Evolutionary conservation across 2,113 vertebrate genomes (phyloP).

Genomic region (Irena cyanogastra): DNA sequence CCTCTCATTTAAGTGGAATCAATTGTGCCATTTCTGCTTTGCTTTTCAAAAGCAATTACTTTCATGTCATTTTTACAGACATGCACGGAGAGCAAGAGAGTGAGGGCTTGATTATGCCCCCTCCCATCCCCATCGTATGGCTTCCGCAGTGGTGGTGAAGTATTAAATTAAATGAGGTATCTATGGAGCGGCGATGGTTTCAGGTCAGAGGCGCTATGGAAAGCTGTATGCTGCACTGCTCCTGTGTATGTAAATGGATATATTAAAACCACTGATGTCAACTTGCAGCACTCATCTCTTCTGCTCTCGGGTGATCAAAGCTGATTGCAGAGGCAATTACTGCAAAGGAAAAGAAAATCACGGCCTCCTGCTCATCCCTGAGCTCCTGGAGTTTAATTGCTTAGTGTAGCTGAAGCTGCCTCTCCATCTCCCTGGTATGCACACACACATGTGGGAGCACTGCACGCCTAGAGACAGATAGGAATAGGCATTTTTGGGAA

Average conservation of each 20-base stretch:
- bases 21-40: slow-evolving; percentile 84
- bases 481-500: not conserved
- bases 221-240: slow-evolving; percentile 65
- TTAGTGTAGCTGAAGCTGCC: slow-evolving; percentile 83
- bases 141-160: slow-evolving; percentile 79
- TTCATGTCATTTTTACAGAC: slow-evolving; percentile 88
- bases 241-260: slow-evolving; percentile 75
- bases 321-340: slow-evolving; percentile 85
- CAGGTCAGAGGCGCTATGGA: slow-evolving; percentile 73
- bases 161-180: slow-evolving; percentile 97
- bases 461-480: not conserved
- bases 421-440: slow-evolving; percentile 55
- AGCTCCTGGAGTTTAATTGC: slow-evolving; percentile 85
- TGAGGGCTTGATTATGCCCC: slow-evolving; percentile 85
- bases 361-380: slow-evolving; percentile 75
- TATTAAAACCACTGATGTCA: slow-evolving; percentile 79
- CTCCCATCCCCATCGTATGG: slow-evolving; percentile 76
- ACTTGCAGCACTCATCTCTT: slow-evolving; percentile 74
- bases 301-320: slow-evolving; percentile 81
- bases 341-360: slow-evolving; percentile 74
- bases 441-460: not conserved
- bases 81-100: slow-evolving; percentile 76
- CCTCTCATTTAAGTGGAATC: slow-evolving; percentile 84
- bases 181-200: slow-evolving; percentile 84
- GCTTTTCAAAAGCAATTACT: slow-evolving; percentile 93